Conservation (phyloP, 2,113 vertebrate species). For the Myiopsitta monachus region DNA sequence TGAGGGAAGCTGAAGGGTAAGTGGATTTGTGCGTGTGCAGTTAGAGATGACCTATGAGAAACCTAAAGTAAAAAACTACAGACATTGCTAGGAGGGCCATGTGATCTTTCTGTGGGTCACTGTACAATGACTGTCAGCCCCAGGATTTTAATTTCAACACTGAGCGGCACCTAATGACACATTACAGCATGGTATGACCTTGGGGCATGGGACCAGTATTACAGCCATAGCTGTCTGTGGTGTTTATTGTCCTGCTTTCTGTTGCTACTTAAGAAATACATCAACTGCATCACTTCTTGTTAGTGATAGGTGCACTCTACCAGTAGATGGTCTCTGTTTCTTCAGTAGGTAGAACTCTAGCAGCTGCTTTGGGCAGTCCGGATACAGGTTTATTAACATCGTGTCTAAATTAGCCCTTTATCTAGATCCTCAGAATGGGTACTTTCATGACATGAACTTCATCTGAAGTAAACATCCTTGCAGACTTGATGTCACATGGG, state of each 20-base stretch:
- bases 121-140: not conserved
- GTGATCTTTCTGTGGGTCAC: not conserved
- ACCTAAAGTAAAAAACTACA: not conserved
- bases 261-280: not conserved
- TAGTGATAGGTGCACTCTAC: not conserved
- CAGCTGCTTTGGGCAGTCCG: not conserved
- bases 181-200: rapidly evolving
- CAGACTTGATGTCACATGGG: not conserved
- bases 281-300: not conserved
- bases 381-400: not conserved
- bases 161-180: not conserved
- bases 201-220: not conserved
- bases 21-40: not conserved
- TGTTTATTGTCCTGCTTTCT: not conserved
- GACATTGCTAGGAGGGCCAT: not conserved
- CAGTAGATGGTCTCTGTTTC: not conserved
- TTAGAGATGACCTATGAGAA: not conserved
- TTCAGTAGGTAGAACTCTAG: not conserved
- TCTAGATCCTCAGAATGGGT: not conserved
- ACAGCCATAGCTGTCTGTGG: not conserved
- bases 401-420: not conserved
- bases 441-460: not conserved
- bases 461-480: not conserved
- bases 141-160: not conserved
- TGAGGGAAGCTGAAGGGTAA: not conserved